phyloP scores from a whole-genome alignment of 2,113 vertebrate genomes.

The Thalassoma bifasciatum region DNA sequence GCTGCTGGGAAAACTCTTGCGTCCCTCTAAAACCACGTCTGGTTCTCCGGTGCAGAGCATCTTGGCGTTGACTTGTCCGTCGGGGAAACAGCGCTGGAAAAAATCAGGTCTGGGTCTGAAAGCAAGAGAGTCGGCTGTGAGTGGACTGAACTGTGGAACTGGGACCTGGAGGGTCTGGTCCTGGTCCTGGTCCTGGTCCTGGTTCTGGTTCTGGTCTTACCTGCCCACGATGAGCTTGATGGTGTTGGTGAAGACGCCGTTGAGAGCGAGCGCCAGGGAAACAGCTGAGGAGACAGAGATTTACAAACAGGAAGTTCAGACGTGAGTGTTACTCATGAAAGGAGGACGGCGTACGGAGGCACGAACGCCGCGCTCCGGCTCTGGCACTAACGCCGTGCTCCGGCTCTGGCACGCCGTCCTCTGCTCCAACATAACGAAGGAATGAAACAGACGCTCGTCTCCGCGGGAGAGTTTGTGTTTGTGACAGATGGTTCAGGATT shows the following conservation, averaged over 20 bases:
- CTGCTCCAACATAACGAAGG: slow-evolving; percentile 12
- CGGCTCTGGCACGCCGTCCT: background rate
- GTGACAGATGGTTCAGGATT: slow-evolving; percentile 29
- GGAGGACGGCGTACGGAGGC: background rate
- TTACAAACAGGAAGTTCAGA: background rate
- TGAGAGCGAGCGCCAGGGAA: slow-evolving; percentile 96
- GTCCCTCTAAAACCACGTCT: slow-evolving; percentile 93
- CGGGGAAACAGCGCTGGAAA: slow-evolving; percentile 98
- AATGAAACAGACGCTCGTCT: slow-evolving; percentile 36
- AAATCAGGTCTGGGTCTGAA: slow-evolving; percentile 97
- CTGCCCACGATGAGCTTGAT: slow-evolving; percentile 99
- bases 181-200: too few species aligned
- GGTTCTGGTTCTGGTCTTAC: slow-evolving; percentile 82
- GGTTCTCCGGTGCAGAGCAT: slow-evolving; percentile 98
- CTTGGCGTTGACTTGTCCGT: slow-evolving; percentile 93
- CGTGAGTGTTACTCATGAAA: background rate
- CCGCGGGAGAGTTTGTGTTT: background rate
- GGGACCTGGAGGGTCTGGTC: too few species aligned
- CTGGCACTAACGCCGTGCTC: too few species aligned
- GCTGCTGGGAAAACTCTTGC: slow-evolving; percentile 99
- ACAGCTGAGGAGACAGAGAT: slow-evolving; percentile 85
- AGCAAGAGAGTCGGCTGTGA: slow-evolving; percentile 2
- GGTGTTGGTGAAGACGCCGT: slow-evolving; percentile 99
- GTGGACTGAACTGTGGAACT: too few species aligned
- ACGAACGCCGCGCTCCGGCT: background rate